Evolutionary conservation across 2,113 vertebrate species (phyloP).

Genomic region (Nyctibius bracteatus): DNA sequence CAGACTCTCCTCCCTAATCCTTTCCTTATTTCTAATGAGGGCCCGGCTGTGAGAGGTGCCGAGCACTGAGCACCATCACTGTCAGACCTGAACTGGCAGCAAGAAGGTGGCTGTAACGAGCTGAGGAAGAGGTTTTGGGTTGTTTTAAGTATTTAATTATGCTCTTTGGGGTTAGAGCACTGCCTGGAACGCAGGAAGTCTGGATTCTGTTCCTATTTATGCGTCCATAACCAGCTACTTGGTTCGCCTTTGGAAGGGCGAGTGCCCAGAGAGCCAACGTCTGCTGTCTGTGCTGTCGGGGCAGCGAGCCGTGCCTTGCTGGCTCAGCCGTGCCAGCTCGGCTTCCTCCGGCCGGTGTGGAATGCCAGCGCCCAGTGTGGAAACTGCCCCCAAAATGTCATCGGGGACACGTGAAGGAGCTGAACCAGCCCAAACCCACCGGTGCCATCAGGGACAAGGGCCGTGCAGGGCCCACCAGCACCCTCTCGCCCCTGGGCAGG

Average conservation of each 20-base stretch:
- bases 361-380: accelerated
- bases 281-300: accelerated
- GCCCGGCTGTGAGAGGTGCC: background rate
- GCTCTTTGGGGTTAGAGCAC: background rate
- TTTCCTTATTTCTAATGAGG: background rate
- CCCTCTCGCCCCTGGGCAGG: background rate
- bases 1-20: background rate
- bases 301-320: accelerated
- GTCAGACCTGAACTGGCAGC: background rate
- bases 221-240: background rate
- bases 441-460: background rate
- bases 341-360: background rate
- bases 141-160: background rate
- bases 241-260: accelerated
- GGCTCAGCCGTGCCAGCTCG: accelerated
- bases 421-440: background rate
- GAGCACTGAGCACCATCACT: accelerated
- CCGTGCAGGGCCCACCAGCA: too few relatives aligned
- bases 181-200: background rate
- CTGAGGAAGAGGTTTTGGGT: background rate
- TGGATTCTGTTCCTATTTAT: background rate
- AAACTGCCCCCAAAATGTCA: background rate
- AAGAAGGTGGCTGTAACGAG: background rate
- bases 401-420: accelerated
- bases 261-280: accelerated